Percentiles rank a stretch among this genome's conserved stretches.
Conservation (phyloP, 1,140 invertebrate genomes). For the Chironomus tepperi region DNA sequence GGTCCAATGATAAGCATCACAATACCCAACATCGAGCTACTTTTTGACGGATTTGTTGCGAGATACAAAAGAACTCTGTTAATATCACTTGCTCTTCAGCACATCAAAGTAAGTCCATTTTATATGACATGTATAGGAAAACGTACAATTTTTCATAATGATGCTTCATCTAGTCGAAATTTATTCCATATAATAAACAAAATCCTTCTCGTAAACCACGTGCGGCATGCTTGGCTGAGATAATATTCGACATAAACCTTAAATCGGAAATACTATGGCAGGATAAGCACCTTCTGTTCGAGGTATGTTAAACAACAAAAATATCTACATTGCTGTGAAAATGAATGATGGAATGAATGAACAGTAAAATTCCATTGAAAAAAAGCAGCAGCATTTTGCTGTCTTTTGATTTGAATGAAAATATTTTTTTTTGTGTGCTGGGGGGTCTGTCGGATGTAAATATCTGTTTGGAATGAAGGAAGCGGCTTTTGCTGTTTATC, state of each 20-base stretch:
- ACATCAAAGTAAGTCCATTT: conserved; percentile 21
- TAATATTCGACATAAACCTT: not conserved
- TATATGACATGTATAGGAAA: not conserved
- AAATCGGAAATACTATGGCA: not conserved
- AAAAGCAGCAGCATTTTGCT: too few relatives aligned
- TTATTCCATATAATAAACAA: conserved; percentile 11
- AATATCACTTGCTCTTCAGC: not conserved
- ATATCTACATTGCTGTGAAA: too few relatives aligned
- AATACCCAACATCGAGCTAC: not conserved
- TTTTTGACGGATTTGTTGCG: not conserved
- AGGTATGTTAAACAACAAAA: not conserved
- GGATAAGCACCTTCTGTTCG: not conserved
- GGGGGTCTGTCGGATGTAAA: too few relatives aligned
- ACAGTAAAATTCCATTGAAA: too few relatives aligned
- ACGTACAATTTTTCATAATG: not conserved
- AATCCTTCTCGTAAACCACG: not conserved
- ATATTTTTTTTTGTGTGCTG: too few relatives aligned
- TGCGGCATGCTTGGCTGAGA: not conserved
- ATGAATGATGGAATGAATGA: too few relatives aligned
- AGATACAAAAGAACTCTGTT: not conserved
- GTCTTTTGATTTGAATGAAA: too few relatives aligned
- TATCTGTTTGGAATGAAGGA: too few relatives aligned
- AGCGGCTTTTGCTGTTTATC: too few relatives aligned
- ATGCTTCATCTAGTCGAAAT: not conserved
- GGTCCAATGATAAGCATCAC: not conserved